Percentiles rank a stretch among this genome's conserved stretches.
phyloP scores from a whole-genome alignment of 2,888 invertebrate species.

The Cerceris rybyensis region DNA sequence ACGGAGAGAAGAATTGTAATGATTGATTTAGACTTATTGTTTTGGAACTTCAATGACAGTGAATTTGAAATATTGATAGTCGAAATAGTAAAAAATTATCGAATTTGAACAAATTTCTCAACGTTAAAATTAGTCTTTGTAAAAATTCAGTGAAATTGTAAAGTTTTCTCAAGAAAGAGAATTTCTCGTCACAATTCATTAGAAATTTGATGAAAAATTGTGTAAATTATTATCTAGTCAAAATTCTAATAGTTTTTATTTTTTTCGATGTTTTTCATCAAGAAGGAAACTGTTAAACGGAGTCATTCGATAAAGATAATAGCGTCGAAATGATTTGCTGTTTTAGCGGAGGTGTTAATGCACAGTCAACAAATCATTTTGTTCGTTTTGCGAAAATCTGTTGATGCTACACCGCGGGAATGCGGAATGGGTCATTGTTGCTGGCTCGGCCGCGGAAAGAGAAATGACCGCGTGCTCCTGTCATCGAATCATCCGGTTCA shows the following conservation, averaged over 20 bases:
- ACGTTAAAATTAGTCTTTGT: no score
- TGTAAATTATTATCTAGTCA: background rate
- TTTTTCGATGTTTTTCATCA: conserved; percentile 2
- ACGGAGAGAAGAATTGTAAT: no score
- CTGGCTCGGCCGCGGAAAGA: conserved; percentile 56
- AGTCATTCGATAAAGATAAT: conserved; percentile 28
- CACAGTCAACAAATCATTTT: conserved; percentile 58
- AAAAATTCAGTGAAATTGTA: no score
- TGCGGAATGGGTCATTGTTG: conserved; percentile 60
- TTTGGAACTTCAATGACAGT: no score
- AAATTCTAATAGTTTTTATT: no score
- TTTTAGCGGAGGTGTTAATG: conserved; percentile 49
- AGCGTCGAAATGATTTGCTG: conserved; percentile 31
- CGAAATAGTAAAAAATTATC: no score
- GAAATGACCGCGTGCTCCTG: conserved; percentile 61
- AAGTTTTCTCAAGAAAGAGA: no score
- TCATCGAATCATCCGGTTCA: conserved; percentile 60
- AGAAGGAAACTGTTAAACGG: conserved; percentile 31
- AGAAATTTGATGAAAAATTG: no score
- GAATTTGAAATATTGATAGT: no score
- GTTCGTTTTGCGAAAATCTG: conserved; percentile 59
- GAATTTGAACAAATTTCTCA: no score
- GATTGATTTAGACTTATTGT: no score
- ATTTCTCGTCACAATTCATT: no score
- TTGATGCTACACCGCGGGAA: conserved; percentile 56